A percentile compares a stretch with the other conserved stretches of the same genome.
phyloP scores from a whole-genome alignment of 2,888 invertebrate species.

The Hyles lineata region DNA sequence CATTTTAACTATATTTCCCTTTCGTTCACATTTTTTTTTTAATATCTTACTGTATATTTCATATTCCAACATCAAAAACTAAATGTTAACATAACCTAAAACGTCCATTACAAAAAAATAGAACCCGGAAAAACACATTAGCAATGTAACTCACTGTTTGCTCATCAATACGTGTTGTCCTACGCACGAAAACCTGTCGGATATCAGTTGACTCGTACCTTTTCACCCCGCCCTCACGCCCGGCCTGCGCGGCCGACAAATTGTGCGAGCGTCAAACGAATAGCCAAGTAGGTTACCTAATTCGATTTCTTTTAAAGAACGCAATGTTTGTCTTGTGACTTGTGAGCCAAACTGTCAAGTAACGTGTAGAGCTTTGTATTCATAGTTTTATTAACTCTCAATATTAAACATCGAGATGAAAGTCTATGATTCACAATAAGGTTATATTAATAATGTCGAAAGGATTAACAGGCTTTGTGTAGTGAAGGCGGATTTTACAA shows the following conservation, averaged over 20 bases:
- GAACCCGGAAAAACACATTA: not conserved
- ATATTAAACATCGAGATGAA: not conserved
- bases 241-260: not conserved
- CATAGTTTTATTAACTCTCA: not conserved
- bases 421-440: not conserved
- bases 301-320: conserved; percentile 8
- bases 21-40: too few species aligned
- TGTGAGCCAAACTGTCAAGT: not conserved
- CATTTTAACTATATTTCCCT: too few species aligned
- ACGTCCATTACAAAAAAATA: not conserved
- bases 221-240: not conserved
- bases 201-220: conserved; percentile 35
- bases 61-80: too few species aligned
- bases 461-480: not conserved
- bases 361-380: not conserved
- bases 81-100: not conserved
- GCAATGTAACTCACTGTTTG: not conserved
- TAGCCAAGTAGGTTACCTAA: conserved; percentile 17
- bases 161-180: not conserved
- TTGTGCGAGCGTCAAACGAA: conserved; percentile 27
- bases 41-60: too few species aligned
- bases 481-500: too few species aligned
- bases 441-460: not conserved
- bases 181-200: conserved; percentile 28
- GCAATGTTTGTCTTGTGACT: not conserved